Percentiles rank a stretch among this genome's conserved stretches.
Conservation (phyloP, 2,888 invertebrate genomes). For the Therioaphis trifolii region DNA sequence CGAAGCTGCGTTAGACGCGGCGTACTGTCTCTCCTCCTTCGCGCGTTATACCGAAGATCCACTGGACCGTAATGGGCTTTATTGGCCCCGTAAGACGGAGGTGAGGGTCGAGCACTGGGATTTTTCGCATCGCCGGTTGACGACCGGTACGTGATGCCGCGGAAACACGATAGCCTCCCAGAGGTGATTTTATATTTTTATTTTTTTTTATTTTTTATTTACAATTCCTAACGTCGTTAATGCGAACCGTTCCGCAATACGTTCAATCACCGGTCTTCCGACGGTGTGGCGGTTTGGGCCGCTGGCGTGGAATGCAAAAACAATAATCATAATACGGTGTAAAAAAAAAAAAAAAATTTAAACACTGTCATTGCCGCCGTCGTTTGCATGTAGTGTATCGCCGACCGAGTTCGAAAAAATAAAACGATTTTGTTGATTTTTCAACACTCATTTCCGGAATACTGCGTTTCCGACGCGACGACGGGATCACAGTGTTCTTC, state of each 20-base stretch:
- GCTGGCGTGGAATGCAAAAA: neutral
- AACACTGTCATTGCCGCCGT: neutral
- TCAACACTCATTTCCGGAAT: neutral
- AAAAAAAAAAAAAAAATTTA: neutral
- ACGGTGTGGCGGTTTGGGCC: neutral
- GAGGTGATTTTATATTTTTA: constrained; percentile 18
- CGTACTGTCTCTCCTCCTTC: neutral
- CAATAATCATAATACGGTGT: neutral
- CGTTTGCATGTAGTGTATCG: too few species aligned
- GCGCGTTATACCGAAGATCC: neutral
- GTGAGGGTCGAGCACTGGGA: constrained; percentile 1
- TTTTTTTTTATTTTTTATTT: constrained; percentile 15
- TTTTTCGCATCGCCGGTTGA: constrained; percentile 46
- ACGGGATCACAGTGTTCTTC: neutral
- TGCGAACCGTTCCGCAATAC: constrained; percentile 20
- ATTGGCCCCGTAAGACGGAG: neutral
- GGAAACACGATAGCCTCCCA: neutral
- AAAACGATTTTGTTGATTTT: constrained; percentile 1
- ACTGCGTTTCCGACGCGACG: neutral
- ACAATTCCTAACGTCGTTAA: constrained; percentile 12
- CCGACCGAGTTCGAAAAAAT: neutral
- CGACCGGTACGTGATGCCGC: constrained; percentile 43
- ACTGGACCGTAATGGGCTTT: constrained; percentile 37
- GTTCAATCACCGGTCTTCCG: constrained; percentile 28
- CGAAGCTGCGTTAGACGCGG: neutral